Percentiles rank a stretch among this genome's conserved stretches.
phyloP scores from a whole-genome alignment of 2,888 invertebrate species.

The Pachydiplax longipennis region DNA sequence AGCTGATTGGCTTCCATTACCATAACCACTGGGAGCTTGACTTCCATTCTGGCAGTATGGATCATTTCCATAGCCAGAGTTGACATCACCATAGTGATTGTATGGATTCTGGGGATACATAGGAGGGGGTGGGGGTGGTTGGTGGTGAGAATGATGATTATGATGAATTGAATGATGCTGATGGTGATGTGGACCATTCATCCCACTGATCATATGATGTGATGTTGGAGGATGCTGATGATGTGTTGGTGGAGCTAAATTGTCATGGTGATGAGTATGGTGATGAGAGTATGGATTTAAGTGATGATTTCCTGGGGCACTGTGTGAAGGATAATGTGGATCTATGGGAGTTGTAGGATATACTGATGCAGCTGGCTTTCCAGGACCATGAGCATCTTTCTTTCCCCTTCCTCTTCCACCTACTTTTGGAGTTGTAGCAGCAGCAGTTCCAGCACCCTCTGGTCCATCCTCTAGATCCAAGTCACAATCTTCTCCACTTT shows the following conservation, averaged over 20 bases:
- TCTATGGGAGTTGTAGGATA: constrained; percentile 23
- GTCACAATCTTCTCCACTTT: constrained; percentile 79
- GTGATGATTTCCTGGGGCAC: constrained; percentile 18
- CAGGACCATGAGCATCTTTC: constrained; percentile 29
- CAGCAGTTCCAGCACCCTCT: constrained; percentile 60
- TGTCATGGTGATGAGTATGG: constrained; percentile 23
- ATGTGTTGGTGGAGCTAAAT: constrained; percentile 46
- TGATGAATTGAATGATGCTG: constrained; percentile 15
- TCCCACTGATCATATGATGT: constrained; percentile 57
- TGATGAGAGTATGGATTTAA: constrained; percentile 36
- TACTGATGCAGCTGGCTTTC: constrained; percentile 37
- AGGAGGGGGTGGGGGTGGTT: constrained; percentile 28
- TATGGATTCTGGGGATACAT: constrained; percentile 26
- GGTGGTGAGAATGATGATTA: constrained; percentile 27
- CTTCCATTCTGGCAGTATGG: constrained; percentile 26
- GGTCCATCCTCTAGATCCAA: constrained; percentile 82
- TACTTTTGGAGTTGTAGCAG: constrained; percentile 49
- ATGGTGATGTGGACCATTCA: constrained; percentile 49
- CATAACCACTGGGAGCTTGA: neutral
- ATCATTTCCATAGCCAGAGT: constrained; percentile 8
- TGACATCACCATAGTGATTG: constrained; percentile 27
- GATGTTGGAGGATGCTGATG: constrained; percentile 56
- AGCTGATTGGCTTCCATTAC: constrained; percentile 21
- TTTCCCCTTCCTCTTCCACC: constrained; percentile 54
- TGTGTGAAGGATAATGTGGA: constrained; percentile 16